These are phyloP conservation scores for Belonocnema kinseyi DNA, from an alignment of 1,140 invertebrate species.

Conservation along the genomic window DNA sequence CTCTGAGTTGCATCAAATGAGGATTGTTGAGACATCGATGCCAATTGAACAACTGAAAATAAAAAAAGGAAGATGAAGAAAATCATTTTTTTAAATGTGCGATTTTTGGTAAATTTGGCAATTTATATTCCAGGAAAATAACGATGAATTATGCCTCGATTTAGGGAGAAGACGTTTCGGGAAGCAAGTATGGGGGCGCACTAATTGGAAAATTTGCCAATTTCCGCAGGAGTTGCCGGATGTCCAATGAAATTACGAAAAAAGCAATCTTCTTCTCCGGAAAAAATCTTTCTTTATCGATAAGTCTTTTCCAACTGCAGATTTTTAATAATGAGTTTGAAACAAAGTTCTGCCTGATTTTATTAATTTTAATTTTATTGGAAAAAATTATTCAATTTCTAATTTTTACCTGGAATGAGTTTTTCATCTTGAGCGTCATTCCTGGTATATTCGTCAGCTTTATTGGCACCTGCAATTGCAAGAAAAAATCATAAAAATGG, in stretches of 20 bases:
- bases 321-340: background rate
- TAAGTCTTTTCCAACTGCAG: background rate
- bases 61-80: background rate
- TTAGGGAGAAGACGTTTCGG: background rate
- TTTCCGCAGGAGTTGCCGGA: background rate
- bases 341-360: background rate
- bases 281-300: background rate
- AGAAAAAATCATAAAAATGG: background rate
- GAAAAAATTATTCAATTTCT: background rate
- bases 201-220: constrained; percentile 27
- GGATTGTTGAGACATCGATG: constrained; percentile 58
- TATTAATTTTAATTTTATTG: background rate
- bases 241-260: background rate
- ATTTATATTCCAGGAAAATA: background rate
- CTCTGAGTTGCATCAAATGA: constrained; percentile 35
- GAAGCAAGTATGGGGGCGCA: background rate
- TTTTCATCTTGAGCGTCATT: constrained; percentile 7
- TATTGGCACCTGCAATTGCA: background rate
- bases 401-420: background rate
- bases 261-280: constrained; percentile 12
- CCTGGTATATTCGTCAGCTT: constrained; percentile 13
- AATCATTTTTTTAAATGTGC: background rate
- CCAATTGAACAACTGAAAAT: constrained; percentile 53
- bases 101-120: too few relatives aligned
- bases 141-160: background rate